A percentile compares a stretch with the other conserved stretches of the same genome.
Evolutionary conservation across 2,888 invertebrate genomes (phyloP).

Genomic region (Dasysyrphus tricinctus): DNA sequence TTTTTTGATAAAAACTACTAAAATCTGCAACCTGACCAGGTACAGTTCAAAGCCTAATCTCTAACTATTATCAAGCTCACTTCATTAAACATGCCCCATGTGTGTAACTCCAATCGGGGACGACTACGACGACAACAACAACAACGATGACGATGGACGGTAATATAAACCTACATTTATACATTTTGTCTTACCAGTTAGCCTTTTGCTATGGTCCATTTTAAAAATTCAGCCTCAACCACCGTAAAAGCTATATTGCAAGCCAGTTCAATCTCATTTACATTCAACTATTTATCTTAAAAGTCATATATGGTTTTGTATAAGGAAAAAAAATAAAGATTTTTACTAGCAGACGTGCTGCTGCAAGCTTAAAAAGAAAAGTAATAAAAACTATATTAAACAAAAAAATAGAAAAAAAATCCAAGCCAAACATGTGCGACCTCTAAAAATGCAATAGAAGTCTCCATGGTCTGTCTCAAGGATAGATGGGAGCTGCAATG

Average conservation of each 20-base stretch:
- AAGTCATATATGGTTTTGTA: conserved; percentile 42
- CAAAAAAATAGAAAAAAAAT: too few species aligned
- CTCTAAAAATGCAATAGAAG: conserved; percentile 65
- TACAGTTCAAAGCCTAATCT: conserved; percentile 54
- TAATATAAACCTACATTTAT: background rate
- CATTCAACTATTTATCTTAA: conserved; percentile 49
- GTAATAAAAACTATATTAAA: background rate
- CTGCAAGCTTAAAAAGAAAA: conserved; percentile 13
- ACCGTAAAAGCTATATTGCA: background rate
- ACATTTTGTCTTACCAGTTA: conserved; percentile 39
- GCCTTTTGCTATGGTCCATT: conserved; percentile 47
- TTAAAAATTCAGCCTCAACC: conserved; percentile 38
- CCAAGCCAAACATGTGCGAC: conserved; percentile 68
- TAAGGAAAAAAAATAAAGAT: conserved; percentile 21
- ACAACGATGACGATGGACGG: background rate
- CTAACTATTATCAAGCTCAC: conserved; percentile 60
- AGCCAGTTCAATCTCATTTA: conserved; percentile 48
- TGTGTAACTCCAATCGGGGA: conserved; percentile 47
- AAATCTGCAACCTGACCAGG: conserved; percentile 53
- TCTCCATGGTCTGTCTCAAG: conserved; percentile 56
- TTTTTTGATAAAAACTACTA: conserved; percentile 37
- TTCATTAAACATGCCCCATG: conserved; percentile 67
- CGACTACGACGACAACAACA: conserved; percentile 4
- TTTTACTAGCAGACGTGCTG: conserved; percentile 1
- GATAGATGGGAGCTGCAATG: conserved; percentile 46